Evolutionary conservation across 2,113 vertebrate species (phyloP).

Genomic region (Rana temporaria): DNA sequence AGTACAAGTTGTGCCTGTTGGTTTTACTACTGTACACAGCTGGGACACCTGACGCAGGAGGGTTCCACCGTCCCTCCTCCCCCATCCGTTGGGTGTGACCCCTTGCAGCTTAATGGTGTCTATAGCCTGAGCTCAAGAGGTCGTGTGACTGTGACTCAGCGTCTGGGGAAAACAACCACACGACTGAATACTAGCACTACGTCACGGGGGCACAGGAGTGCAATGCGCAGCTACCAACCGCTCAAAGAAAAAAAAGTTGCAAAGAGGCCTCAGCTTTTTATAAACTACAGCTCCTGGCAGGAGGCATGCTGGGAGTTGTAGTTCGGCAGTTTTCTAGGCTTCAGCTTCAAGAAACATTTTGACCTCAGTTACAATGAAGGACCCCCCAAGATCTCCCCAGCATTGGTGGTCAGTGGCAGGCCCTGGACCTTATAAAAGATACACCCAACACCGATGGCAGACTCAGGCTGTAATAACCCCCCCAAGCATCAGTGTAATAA

Average conservation of each 20-base stretch:
- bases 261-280: not conserved
- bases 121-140: conserved; percentile 6
- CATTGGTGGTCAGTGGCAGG: too few relatives aligned
- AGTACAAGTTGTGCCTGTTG: not conserved
- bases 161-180: conserved; percentile 20
- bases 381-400: too few relatives aligned
- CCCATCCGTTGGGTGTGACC: not conserved
- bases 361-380: too few relatives aligned
- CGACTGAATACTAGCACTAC: not conserved
- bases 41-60: not conserved
- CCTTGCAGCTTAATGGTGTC: not conserved
- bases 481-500: too few relatives aligned
- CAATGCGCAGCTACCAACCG: not conserved
- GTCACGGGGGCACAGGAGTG: not conserved
- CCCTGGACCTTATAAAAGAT: too few relatives aligned
- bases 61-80: not conserved
- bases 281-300: not conserved
- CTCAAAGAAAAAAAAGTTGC: too few relatives aligned
- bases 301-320: too few relatives aligned
- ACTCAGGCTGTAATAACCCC: too few relatives aligned
- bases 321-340: too few relatives aligned
- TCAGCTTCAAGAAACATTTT: too few relatives aligned
- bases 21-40: not conserved
- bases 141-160: conserved; percentile 45
- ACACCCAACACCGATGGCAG: too few relatives aligned